phyloP scores from a whole-genome alignment of 2,113 vertebrate species.

The Vicugna pacos region DNA sequence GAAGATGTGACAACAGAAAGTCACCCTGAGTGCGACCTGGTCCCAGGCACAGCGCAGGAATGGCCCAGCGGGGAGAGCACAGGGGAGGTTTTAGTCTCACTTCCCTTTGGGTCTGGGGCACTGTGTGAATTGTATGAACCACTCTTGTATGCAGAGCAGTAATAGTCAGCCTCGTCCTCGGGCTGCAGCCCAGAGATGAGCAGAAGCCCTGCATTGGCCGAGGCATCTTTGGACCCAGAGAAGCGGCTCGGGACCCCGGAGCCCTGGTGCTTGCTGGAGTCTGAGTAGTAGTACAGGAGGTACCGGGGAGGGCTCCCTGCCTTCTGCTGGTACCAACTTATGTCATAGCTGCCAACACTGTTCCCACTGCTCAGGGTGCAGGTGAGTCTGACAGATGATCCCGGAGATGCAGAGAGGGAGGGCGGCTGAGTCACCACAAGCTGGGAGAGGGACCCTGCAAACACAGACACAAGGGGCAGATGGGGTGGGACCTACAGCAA shows the following conservation, averaged over 20 bases:
- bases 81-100: too few species aligned
- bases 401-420: not conserved
- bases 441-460: not conserved
- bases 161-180: not conserved
- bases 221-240: not conserved
- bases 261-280: rapidly evolving
- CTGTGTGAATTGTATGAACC: too few species aligned
- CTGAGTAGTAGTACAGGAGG: too few species aligned
- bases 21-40: too few species aligned
- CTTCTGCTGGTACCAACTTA: not conserved
- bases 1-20: too few species aligned
- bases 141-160: too few species aligned
- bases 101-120: too few species aligned
- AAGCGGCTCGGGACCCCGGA: not conserved
- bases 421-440: not conserved
- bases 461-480: too few species aligned
- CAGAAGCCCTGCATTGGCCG: too few species aligned
- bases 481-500: too few species aligned
- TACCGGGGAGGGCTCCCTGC: not conserved
- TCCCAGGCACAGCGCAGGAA: too few species aligned
- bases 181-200: not conserved
- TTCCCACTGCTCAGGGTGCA: not conserved
- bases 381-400: not conserved
- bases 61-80: too few species aligned
- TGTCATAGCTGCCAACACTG: not conserved